phyloP scores from a whole-genome alignment of 2,113 vertebrate species.

The Myiozetetes cayanensis region DNA sequence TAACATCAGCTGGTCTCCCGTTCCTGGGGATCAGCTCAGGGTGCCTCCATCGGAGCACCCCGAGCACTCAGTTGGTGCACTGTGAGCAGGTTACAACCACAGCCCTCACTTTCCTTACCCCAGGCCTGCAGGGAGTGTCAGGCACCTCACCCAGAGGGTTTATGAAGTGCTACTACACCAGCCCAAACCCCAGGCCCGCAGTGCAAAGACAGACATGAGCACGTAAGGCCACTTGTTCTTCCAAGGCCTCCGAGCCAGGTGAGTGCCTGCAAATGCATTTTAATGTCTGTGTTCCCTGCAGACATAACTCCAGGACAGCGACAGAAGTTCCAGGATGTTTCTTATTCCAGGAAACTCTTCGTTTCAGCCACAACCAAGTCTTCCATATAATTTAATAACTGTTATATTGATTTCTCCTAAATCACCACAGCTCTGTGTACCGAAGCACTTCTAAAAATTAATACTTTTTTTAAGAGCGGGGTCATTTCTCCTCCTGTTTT shows the following conservation, averaged over 20 bases:
- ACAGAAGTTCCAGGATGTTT: constrained; percentile 3
- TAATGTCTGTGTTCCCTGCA: neutral
- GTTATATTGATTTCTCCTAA: constrained; percentile 48
- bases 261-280: constrained; percentile 4
- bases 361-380: constrained; percentile 11
- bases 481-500: neutral
- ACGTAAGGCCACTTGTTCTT: neutral
- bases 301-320: neutral
- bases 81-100: neutral
- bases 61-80: accelerated
- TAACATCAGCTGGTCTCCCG: neutral
- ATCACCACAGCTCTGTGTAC: neutral
- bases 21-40: neutral
- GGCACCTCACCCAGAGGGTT: neutral
- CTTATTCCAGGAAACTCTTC: constrained; percentile 57
- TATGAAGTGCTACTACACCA: neutral
- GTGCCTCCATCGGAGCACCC: neutral
- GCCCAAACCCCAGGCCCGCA: neutral
- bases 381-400: constrained; percentile 37
- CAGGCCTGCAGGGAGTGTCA: neutral
- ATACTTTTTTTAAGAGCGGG: neutral
- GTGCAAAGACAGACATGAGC: neutral
- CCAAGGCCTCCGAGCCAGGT: neutral
- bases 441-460: constrained; percentile 14
- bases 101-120: neutral